A percentile compares a stretch with the other conserved stretches of the same genome.
Conservation (phyloP, 2,113 vertebrate genomes). For the Hirundichthys speculiger region DNA sequence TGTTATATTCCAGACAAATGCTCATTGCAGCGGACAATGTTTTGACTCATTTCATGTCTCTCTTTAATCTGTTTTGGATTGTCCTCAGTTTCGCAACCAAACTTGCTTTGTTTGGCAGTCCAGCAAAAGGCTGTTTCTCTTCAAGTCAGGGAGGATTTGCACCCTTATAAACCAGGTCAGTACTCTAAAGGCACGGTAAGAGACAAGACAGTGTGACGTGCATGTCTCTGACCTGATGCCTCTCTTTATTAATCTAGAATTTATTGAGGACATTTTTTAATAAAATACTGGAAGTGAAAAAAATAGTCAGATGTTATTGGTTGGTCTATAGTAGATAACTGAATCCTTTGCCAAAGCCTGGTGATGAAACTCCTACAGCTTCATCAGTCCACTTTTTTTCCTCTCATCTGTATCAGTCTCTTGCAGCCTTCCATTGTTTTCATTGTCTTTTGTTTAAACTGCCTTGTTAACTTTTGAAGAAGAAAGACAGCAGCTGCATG, state of each 20-base stretch:
- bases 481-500: not conserved
- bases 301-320: too few relatives aligned
- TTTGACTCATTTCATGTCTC: not conserved
- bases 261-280: too few relatives aligned
- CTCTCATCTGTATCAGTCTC: not conserved
- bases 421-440: constrained; percentile 1
- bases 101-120: constrained; percentile 63
- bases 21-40: not conserved
- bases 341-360: too few relatives aligned
- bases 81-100: constrained; percentile 69
- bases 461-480: not conserved
- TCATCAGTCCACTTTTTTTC: too few relatives aligned
- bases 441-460: constrained; percentile 2
- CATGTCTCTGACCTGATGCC: too few relatives aligned
- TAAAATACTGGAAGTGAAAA: too few relatives aligned
- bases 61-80: not conserved
- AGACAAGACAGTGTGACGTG: not conserved
- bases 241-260: too few relatives aligned
- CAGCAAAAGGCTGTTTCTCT: constrained; percentile 60
- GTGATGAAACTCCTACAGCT: too few relatives aligned
- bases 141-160: constrained; percentile 57
- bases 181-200: not conserved
- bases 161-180: constrained; percentile 52
- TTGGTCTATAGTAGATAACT: too few relatives aligned
- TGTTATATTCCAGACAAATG: not conserved